Conservation (phyloP, 2,797 vertebrate genomes). For the Ambastaia sidthimunki region DNA sequence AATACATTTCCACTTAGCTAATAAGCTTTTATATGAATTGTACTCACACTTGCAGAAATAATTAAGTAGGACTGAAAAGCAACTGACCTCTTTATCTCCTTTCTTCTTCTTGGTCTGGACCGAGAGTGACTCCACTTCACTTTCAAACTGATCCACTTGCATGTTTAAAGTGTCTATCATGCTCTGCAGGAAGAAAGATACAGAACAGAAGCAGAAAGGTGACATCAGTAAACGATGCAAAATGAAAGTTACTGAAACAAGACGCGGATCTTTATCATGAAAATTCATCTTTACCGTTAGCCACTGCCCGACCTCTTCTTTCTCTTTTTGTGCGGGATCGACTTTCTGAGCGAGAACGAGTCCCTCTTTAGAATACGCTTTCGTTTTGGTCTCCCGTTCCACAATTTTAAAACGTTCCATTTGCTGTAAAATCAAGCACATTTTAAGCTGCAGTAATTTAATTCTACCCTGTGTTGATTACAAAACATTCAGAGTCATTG, state of each 20-base stretch:
- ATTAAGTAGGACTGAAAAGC: background rate
- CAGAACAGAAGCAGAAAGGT: background rate
- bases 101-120: conserved; percentile 92
- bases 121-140: conserved; percentile 90
- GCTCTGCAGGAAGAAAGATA: conserved; percentile 70
- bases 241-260: background rate
- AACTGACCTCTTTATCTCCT: conserved; percentile 90
- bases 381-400: conserved; percentile 92
- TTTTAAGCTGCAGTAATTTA: background rate
- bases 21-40: no score
- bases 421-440: conserved; percentile 77
- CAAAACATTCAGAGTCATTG: no score
- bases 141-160: conserved; percentile 96
- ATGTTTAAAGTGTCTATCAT: conserved; percentile 92
- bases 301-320: conserved; percentile 92
- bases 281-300: conserved; percentile 81
- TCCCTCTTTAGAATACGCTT: conserved; percentile 93
- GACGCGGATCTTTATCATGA: background rate
- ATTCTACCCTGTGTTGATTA: no score
- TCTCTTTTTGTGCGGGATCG: conserved; percentile 91
- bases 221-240: background rate
- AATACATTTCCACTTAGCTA: no score
- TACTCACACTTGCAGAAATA: background rate
- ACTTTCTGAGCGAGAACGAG: conserved; percentile 91
- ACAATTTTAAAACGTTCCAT: conserved; percentile 96